Base-by-base conservation (phyloP, 1,140 invertebrate genomes). In the Pectinophora gossypiella region DNA sequence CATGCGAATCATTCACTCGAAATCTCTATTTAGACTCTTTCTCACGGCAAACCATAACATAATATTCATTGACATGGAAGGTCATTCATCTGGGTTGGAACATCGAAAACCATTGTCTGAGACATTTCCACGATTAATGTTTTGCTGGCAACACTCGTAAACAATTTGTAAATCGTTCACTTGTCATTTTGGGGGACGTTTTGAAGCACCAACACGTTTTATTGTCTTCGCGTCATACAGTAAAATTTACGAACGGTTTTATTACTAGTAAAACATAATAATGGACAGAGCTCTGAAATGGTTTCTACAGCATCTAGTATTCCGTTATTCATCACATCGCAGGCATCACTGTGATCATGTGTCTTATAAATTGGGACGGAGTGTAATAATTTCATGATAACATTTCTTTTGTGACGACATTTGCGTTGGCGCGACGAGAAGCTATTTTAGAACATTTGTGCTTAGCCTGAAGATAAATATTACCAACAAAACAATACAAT, bases 101-200 rank as follows among this genome's bases (percentile, higher is more conserved):
- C 7, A n/a, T 32, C 27, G 2, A n/a, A 12, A 9, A 32, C 27
- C 7, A 32, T 32, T 32, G 27, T 32, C 1, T 32, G 1, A 9
- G n/a, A n/a, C n/a, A n/a, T n/a, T n/a, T 7, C 27, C 2, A 32
- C 9, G 6, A 32, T 32, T 7, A n/a, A 32, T 32, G 27, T 2
- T 2, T 9, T 32, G 27, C n/a, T 32, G 2, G 27, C 27, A 32
- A 45, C 10, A 38, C 43, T 51, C 32, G 52, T 59, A 56, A 58
- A 61, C 49, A 53, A 45, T 48, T 56, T 51, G 47, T 42, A 51
- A 36, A 50, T 57, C 56, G 52, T 32, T 59, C 42, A 38, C 44
- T 43, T 58, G 57, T 58, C 55, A 40, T 50, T 45, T 54, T 51
- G 51, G 22, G 32, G 54, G 10, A 35, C 46, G 50, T 51, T 55